Evolutionary conservation across 2,797 vertebrate species (phyloP).

Genomic region (Paguma larvata): DNA sequence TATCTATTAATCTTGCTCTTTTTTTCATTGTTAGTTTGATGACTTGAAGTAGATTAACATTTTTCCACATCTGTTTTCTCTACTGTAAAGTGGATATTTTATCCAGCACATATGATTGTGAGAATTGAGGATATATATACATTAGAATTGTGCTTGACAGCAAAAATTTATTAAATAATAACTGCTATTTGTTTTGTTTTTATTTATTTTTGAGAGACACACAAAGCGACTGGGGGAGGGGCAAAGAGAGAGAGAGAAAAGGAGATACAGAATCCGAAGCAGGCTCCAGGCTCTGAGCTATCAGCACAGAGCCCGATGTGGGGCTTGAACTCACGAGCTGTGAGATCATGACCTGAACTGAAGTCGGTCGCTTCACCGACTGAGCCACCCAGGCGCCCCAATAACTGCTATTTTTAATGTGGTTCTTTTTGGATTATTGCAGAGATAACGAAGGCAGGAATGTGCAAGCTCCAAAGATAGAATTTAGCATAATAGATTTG

Average conservation of each 20-base stretch:
- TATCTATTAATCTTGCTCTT: neutral
- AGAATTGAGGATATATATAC: neutral
- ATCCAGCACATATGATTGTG: conserved; percentile 9
- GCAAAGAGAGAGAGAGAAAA: no score
- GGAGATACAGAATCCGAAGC: no score
- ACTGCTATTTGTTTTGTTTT: neutral
- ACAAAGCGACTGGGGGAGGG: no score
- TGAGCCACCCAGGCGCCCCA: neutral
- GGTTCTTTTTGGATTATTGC: conserved; percentile 37
- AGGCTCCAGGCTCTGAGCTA: no score
- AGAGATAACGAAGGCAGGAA: neutral
- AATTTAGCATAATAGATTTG: neutral
- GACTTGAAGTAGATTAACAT: neutral
- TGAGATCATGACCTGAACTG: no score
- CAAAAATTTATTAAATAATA: neutral
- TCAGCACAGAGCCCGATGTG: no score
- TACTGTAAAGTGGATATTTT: conserved; percentile 22
- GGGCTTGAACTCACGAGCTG: no score
- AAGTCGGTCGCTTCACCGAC: no score
- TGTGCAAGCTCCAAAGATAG: neutral
- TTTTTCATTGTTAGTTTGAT: conserved; percentile 41
- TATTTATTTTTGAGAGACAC: no score
- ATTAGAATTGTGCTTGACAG: neutral
- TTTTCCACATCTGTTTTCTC: conserved; percentile 18
- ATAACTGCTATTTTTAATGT: conserved; percentile 6